Percentiles rank a stretch among this genome's conserved stretches.
Evolutionary conservation across 2,888 invertebrate genomes (phyloP).

Genomic region (Agonopterix alstromeriana): DNA sequence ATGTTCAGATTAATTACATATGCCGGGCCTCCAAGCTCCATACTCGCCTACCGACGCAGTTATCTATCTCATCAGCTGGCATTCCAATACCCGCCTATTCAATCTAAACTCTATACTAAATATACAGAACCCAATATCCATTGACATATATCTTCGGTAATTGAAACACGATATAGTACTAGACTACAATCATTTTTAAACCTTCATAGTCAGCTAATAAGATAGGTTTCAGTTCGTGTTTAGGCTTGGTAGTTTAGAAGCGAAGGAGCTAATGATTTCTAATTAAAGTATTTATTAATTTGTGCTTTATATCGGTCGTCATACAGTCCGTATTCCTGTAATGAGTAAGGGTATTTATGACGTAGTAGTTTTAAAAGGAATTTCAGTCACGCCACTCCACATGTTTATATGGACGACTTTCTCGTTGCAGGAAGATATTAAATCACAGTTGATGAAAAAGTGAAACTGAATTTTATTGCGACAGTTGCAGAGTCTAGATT

Average conservation of each 20-base stretch:
- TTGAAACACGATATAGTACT: slow-evolving; percentile 53
- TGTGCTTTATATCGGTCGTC: slow-evolving; percentile 35
- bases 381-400: slow-evolving; percentile 62
- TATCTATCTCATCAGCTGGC: slow-evolving; percentile 51
- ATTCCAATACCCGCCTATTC: slow-evolving; percentile 41
- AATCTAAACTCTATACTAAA: slow-evolving; percentile 40
- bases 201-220: slow-evolving; percentile 29
- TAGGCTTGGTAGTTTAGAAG: slow-evolving; percentile 31
- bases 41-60: slow-evolving; percentile 40
- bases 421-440: slow-evolving; percentile 32
- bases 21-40: slow-evolving; percentile 33
- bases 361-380: slow-evolving; percentile 41
- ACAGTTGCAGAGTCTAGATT: slow-evolving; percentile 27
- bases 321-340: slow-evolving; percentile 44
- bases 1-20: slow-evolving; percentile 62
- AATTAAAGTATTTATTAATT: slow-evolving; percentile 40
- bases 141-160: slow-evolving; percentile 45
- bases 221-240: slow-evolving; percentile 36
- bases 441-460: slow-evolving; percentile 17
- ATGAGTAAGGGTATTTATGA: slow-evolving; percentile 30
- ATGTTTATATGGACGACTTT: slow-evolving; percentile 42
- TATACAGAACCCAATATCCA: slow-evolving; percentile 44
- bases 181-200: slow-evolving; percentile 41
- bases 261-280: slow-evolving; percentile 46
- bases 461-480: slow-evolving; percentile 28